phyloP scores from a whole-genome alignment of 2,888 invertebrate species.

The Phrixothrix hirtus region DNA sequence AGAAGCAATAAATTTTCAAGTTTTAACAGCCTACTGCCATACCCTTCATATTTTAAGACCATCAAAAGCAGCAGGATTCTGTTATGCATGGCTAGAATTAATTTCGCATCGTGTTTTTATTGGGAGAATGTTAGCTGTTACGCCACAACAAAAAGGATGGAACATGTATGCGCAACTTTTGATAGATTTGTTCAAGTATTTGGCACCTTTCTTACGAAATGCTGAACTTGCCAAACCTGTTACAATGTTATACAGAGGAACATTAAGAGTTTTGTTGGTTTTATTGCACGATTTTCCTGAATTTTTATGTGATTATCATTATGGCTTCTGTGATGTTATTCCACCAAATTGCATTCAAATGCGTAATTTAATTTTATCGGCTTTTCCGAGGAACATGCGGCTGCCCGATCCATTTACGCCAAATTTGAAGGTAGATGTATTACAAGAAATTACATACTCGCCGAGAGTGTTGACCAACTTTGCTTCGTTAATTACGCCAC shows the following conservation, averaged over 20 bases:
- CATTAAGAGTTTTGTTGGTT: conserved; percentile 90
- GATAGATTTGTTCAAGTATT: conserved; percentile 93
- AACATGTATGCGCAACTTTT: conserved; percentile 95
- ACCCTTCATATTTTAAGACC: conserved; percentile 93
- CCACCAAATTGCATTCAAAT: conserved; percentile 99
- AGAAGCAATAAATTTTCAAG: conserved; percentile 93
- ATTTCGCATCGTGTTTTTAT: conserved; percentile 96
- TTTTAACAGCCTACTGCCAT: conserved; percentile 94
- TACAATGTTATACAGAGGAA: conserved; percentile 93
- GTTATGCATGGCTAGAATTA: conserved; percentile 97
- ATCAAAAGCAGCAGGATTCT: conserved; percentile 91
- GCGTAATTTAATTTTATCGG: conserved; percentile 96
- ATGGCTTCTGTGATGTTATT: conserved; percentile 98
- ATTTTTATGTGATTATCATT: conserved; percentile 98
- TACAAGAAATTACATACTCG: conserved; percentile 84
- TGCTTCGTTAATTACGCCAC: conserved; percentile 81
- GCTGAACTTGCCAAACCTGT: conserved; percentile 95
- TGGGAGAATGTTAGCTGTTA: conserved; percentile 87
- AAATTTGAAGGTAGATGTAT: conserved; percentile 84
- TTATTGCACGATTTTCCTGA: conserved; percentile 98
- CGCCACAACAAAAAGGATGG: conserved; percentile 95
- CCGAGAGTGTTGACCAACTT: conserved; percentile 91
- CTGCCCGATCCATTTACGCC: conserved; percentile 99
- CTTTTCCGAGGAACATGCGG: conserved; percentile 97
- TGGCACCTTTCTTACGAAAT: conserved; percentile 95